Percentiles rank a stretch among this genome's conserved stretches.
Conservation (phyloP, 2,113 vertebrate genomes). For the Microcebus tavaratra region DNA sequence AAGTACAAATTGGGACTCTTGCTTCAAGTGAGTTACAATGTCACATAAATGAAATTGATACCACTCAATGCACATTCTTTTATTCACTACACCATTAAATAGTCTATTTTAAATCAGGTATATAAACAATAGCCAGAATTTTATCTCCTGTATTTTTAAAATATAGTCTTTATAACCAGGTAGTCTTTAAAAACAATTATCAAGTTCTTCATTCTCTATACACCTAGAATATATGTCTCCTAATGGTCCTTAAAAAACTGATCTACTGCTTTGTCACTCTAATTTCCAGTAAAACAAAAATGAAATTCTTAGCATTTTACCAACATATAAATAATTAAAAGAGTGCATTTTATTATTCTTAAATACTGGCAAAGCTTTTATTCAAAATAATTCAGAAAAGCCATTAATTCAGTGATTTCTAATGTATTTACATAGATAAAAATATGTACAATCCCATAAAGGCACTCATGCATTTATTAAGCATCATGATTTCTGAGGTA, state of each 20-base stretch:
- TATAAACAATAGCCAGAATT: background rate
- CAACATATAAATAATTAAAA: background rate
- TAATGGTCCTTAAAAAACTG: background rate
- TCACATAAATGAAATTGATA: background rate
- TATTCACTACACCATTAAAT: background rate
- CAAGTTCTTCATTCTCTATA: background rate
- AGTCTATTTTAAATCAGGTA: background rate
- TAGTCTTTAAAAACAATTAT: background rate
- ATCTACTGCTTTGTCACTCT: background rate
- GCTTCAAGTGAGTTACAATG: background rate
- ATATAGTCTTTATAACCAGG: background rate
- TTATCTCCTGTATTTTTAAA: background rate
- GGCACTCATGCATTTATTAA: background rate
- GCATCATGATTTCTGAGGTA: background rate
- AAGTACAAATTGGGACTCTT: background rate
- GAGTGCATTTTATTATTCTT: background rate
- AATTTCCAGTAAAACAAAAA: background rate
- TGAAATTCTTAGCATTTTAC: background rate
- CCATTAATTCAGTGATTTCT: background rate
- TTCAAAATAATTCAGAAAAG: slow-evolving; percentile 14
- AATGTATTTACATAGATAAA: background rate
- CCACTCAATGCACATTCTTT: background rate
- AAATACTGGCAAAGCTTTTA: background rate
- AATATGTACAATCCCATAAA: background rate
- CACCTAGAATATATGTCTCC: background rate